Base-by-base conservation (phyloP, 1,140 invertebrate species). In the Hyphantria cunea region DNA sequence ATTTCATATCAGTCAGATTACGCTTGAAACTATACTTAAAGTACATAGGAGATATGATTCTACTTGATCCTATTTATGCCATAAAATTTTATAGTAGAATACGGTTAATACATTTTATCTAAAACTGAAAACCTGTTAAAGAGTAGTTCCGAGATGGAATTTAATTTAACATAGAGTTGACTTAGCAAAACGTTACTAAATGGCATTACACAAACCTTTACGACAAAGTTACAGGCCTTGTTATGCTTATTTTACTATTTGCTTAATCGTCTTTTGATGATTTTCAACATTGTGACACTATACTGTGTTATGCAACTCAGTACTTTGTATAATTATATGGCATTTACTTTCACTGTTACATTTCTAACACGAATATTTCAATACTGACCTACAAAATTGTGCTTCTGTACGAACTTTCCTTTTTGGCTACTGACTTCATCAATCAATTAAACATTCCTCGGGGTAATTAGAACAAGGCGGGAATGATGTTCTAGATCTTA, bases 191-290 rank as follows among this genome's bases (percentile, higher is more conserved):
- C 61, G 64, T 78, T 80, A 66, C 74, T 79, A 78, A 84, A 78
- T 65, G 49, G n/a, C 60, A 56, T 81, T 82, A 76, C 77, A 80
- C 71, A 81, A 81, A 76, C 64, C 61, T 56, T 72, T 71, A 74
- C 71, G 71, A 81, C 74, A 76, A 75, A 53, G 68, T 74, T 74
- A 68, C 62, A 52, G 59, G 13, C 33, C 54, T 44, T 77, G 68
- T 76, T 70, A 74, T 74, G 72, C 68, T 76, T 64, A 73, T 80
- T 76, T 75, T 77, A 60, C 58, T 71, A 76, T 76, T 80, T 75
- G 56, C 68, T 64, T 85, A 87, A 84, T 84, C 73, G 76, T 64
- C 66, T 84, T 86, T 87, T 87, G 77, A 84, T 86, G 74, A 55
- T 61, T 61, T 66, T 66, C 61, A 67, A 74, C 65, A 71, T 83